Evolutionary conservation across 2,797 vertebrate species (phyloP).

Genomic region (Pseudochromis fuscus): DNA sequence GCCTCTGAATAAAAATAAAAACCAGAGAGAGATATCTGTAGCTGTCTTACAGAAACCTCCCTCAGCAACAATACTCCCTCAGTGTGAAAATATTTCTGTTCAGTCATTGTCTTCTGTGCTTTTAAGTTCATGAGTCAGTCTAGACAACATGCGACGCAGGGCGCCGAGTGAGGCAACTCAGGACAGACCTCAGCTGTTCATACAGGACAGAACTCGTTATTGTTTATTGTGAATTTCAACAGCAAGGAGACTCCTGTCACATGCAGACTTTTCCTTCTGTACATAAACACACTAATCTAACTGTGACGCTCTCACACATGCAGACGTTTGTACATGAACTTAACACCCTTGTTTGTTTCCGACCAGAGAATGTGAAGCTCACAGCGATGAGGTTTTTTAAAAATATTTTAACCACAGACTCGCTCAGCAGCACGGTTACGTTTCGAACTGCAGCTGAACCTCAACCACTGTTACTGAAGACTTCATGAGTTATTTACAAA

Average conservation of each 20-base stretch:
- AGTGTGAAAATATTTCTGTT: neutral
- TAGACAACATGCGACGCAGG: conserved; percentile 3
- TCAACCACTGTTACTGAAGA: neutral
- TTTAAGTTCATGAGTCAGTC: neutral
- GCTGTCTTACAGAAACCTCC: neutral
- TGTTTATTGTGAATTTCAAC: conserved; percentile 52
- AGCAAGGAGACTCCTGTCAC: conserved; percentile 9
- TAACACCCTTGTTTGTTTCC: neutral
- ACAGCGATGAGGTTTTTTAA: too few species aligned
- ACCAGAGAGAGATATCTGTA: neutral
- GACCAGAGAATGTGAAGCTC: neutral
- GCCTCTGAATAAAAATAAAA: neutral
- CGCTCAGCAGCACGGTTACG: neutral
- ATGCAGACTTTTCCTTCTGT: conserved; percentile 4
- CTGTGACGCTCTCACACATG: neutral
- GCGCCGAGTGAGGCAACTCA: conserved; percentile 8
- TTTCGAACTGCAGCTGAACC: conserved; percentile 6
- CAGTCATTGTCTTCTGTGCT: neutral
- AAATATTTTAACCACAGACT: too few species aligned
- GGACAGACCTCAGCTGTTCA: conserved; percentile 30
- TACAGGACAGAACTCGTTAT: conserved; percentile 32
- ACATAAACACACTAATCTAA: neutral
- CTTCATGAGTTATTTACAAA: conserved; percentile 17
- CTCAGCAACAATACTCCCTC: neutral
- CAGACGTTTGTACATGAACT: neutral